These are phyloP conservation scores for Aphelenchoides bicaudatus DNA, from an alignment of 2,888 invertebrate genomes.

Conservation along the genomic window DNA sequence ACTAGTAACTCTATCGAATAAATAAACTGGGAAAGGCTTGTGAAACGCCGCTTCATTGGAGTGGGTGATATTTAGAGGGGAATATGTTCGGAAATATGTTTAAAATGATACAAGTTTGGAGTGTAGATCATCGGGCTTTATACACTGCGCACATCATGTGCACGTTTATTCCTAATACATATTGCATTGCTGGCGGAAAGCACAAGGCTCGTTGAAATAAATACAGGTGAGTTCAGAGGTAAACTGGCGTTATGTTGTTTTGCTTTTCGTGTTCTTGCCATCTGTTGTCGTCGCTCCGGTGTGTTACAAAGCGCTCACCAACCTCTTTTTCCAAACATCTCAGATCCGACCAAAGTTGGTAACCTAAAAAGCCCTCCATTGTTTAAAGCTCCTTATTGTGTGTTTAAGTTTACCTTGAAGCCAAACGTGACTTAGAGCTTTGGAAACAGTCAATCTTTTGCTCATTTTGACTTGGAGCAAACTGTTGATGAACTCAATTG, in stretches of 20 bases:
- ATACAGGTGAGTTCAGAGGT: constrained; percentile 42
- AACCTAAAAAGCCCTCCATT: constrained; percentile 66
- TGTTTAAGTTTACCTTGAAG: constrained; percentile 70
- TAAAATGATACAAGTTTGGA: neutral
- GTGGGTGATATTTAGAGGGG: too few relatives aligned
- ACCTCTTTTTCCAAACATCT: constrained; percentile 78
- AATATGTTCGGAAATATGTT: too few relatives aligned
- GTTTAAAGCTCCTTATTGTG: neutral
- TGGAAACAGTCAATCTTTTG: constrained; percentile 69
- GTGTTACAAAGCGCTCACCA: constrained; percentile 78
- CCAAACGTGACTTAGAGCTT: constrained; percentile 89
- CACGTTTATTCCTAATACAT: too few relatives aligned
- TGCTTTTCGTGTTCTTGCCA: constrained; percentile 71
- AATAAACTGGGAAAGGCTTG: too few relatives aligned
- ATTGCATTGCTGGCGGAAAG: too few relatives aligned
- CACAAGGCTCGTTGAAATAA: too few relatives aligned
- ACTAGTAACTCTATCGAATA: too few relatives aligned
- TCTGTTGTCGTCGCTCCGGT: constrained; percentile 85
- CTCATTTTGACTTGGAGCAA: constrained; percentile 77
- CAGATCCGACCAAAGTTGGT: constrained; percentile 89
- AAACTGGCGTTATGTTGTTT: constrained; percentile 61
- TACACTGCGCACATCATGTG: too few relatives aligned
- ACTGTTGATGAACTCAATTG: constrained; percentile 95
- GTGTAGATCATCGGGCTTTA: neutral
- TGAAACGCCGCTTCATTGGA: too few relatives aligned